Conservation (phyloP, 2,888 invertebrate species). For the Allophyes oxyacanthae region DNA sequence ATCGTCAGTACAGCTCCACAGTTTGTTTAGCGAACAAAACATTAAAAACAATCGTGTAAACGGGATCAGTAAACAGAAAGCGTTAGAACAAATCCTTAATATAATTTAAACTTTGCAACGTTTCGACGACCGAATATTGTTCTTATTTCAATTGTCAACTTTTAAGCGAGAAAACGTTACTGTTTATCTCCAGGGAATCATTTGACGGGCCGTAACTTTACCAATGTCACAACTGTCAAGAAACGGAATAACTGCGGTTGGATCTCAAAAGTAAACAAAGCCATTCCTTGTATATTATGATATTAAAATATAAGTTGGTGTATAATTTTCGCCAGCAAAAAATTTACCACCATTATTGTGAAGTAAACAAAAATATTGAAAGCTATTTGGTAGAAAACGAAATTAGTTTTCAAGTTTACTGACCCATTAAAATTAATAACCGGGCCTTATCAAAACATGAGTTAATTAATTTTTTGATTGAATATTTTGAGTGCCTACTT, state of each 20-base stretch:
- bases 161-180: conserved; percentile 37
- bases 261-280: conserved; percentile 30
- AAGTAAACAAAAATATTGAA: conserved; percentile 36
- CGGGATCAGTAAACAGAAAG: conserved; percentile 27
- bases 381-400: conserved; percentile 36
- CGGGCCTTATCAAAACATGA: conserved; percentile 48
- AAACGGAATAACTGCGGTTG: conserved; percentile 52
- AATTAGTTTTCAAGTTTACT: conserved; percentile 56
- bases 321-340: not conserved
- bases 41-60: conserved; percentile 33
- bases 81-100: conserved; percentile 44
- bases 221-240: conserved; percentile 64
- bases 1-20: not conserved
- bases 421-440: conserved; percentile 56
- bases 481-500: conserved; percentile 42
- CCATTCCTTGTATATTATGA: conserved; percentile 25
- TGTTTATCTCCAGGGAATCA: conserved; percentile 50
- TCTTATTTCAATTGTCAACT: conserved; percentile 52
- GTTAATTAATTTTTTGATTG: conserved; percentile 57
- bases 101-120: conserved; percentile 49
- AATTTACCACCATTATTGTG: conserved; percentile 9
- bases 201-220: conserved; percentile 51
- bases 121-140: conserved; percentile 32
- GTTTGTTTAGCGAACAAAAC: conserved; percentile 12
- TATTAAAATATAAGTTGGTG: conserved; percentile 4